A percentile compares a stretch with the other conserved stretches of the same genome.
These are phyloP conservation scores for Agonopterix heracliana DNA, from an alignment of 2,888 invertebrate species.

Conservation along the genomic window DNA sequence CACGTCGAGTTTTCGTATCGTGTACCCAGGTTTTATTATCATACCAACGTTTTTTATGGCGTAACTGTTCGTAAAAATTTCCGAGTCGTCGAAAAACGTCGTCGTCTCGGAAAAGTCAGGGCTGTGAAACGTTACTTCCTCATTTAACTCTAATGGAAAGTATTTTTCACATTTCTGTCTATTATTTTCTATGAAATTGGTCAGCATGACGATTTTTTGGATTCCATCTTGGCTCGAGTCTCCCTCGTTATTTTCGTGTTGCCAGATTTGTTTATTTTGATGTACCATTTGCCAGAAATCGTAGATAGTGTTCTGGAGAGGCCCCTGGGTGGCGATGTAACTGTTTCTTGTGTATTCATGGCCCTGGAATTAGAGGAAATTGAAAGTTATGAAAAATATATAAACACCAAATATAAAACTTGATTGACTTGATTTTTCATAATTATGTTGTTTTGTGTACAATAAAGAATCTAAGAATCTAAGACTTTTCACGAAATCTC, in stretches of 20 bases:
- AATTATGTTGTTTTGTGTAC: too few species aligned
- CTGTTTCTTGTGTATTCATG: slow-evolving; percentile 90
- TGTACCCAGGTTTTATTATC: slow-evolving; percentile 73
- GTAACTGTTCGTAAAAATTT: slow-evolving; percentile 46
- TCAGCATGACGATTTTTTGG: slow-evolving; percentile 91
- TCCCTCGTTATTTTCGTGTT: slow-evolving; percentile 7
- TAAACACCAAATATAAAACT: too few species aligned
- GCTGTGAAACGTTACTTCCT: slow-evolving; percentile 44
- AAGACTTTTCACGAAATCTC: too few species aligned
- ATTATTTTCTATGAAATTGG: slow-evolving; percentile 89
- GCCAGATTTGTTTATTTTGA: slow-evolving; percentile 63
- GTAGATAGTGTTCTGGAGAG: slow-evolving; percentile 89
- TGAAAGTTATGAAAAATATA: too few species aligned
- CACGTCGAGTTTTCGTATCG: slow-evolving; percentile 70
- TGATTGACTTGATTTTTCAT: too few species aligned
- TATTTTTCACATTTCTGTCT: slow-evolving; percentile 93
- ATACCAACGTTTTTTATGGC: slow-evolving; percentile 71
- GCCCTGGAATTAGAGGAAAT: slow-evolving; percentile 76
- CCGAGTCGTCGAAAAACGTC: slow-evolving; percentile 19
- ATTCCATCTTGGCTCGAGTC: slow-evolving; percentile 21
- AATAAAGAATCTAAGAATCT: too few species aligned
- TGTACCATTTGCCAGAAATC: slow-evolving; percentile 95
- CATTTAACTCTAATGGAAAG: slow-evolving; percentile 80
- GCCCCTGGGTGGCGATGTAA: slow-evolving; percentile 96
- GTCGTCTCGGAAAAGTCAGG: slow-evolving; percentile 22